Percentiles rank a stretch among this genome's conserved stretches.
phyloP scores from a whole-genome alignment of 2,113 vertebrate species.

The Nibea albiflora region DNA sequence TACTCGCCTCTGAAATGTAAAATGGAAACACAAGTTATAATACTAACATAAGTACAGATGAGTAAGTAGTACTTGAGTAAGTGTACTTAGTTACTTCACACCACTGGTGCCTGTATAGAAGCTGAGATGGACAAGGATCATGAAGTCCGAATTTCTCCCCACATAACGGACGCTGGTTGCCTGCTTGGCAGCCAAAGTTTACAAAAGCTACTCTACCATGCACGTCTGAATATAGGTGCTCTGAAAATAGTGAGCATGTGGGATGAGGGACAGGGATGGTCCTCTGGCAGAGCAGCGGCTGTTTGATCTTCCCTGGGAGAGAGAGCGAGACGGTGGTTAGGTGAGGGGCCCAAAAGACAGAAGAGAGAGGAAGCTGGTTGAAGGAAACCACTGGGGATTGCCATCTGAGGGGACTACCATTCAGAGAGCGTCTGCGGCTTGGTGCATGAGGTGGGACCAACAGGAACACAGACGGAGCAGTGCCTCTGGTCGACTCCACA shows the following conservation, averaged over 20 bases:
- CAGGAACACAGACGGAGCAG: slow-evolving; percentile 42
- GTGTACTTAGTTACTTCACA: neutral
- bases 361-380: slow-evolving; percentile 57
- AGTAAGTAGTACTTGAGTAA: neutral
- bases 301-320: slow-evolving; percentile 66
- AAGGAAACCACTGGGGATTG: slow-evolving; percentile 59
- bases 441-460: slow-evolving; percentile 52
- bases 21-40: too few species aligned
- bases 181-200: slow-evolving; percentile 55
- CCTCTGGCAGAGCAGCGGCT: slow-evolving; percentile 46
- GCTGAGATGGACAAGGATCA: neutral
- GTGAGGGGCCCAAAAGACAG: slow-evolving; percentile 65
- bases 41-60: neutral
- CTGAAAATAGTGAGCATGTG: slow-evolving; percentile 70
- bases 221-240: slow-evolving; percentile 42
- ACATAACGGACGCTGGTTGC: slow-evolving; percentile 35
- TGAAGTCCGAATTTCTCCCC: slow-evolving; percentile 27
- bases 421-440: slow-evolving; percentile 62
- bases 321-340: slow-evolving; percentile 64
- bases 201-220: slow-evolving; percentile 47
- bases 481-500: slow-evolving; percentile 46
- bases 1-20: neutral
- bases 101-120: neutral
- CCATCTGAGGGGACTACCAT: slow-evolving; percentile 61
- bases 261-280: slow-evolving; percentile 65